A percentile compares a stretch with the other conserved stretches of the same genome.
Evolutionary conservation across 1,140 invertebrate genomes (phyloP).

Genomic region (Proales similis): DNA sequence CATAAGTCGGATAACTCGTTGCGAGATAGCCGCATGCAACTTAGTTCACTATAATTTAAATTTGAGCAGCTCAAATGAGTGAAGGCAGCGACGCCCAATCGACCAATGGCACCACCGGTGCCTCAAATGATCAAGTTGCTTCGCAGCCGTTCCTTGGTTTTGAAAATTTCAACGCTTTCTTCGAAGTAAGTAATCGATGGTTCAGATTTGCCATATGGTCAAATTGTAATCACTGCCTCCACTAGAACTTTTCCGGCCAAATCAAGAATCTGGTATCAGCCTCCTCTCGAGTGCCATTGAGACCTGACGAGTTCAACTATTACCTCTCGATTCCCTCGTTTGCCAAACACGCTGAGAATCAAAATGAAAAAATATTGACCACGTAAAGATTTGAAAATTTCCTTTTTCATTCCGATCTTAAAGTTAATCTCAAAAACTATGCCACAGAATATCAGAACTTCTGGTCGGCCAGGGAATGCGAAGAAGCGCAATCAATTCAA

Average conservation of each 20-base stretch:
- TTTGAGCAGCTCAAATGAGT: no score
- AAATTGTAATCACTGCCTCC: not conserved
- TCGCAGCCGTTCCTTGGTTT: not conserved
- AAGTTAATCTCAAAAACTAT: not conserved
- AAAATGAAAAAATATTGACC: slow-evolving; percentile 26
- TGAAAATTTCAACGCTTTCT: slow-evolving; percentile 2
- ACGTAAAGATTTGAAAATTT: not conserved
- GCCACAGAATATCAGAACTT: slow-evolving; percentile 17
- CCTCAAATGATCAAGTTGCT: not conserved
- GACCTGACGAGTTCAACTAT: slow-evolving; percentile 18
- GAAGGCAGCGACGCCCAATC: no score
- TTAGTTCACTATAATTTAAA: no score
- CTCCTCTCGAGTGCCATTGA: slow-evolving; percentile 11
- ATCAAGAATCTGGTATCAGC: slow-evolving; percentile 10
- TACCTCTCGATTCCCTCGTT: slow-evolving; percentile 16
- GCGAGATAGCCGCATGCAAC: no score
- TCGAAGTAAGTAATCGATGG: not conserved
- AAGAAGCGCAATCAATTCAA: slow-evolving; percentile 35
- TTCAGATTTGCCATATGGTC: not conserved
- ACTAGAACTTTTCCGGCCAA: slow-evolving; percentile 11
- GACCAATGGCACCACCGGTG: no score
- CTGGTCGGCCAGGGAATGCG: slow-evolving; percentile 13
- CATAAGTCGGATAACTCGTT: no score
- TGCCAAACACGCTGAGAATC: not conserved
- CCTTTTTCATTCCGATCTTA: not conserved